Base-by-base conservation (phyloP, 2,113 vertebrate species). In the Chrysochloris asiatica region DNA sequence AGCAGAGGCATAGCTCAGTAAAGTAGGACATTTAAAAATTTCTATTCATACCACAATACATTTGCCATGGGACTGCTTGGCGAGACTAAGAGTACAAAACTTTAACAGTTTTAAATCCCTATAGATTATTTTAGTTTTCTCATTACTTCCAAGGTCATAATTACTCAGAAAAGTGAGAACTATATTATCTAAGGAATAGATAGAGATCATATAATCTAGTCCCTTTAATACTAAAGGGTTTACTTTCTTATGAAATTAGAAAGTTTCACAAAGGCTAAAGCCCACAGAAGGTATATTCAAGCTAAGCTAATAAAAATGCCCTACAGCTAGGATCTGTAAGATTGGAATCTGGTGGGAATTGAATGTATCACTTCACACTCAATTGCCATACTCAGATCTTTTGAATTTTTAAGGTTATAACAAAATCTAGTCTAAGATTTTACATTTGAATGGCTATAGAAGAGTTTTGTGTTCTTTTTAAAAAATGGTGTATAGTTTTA, bases 251-350 rank as follows among this genome's bases (percentile, higher is more conserved):
- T 76, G 52, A 94, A 95, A 96, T 93, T 93, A 94, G 83, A 93
- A 96, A 96, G 21, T 94, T 73, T 90, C 85, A 88, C 56, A 92
- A 93, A 95, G 83, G 88, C 85, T 91, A 78, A 97, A 95, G 88
- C 22, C 54, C 94, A 90, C 92, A 92, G 47, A 93, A 95, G 76
- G 92, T 86, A n/a, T 83, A 86, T 90, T 91, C 36, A 59, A 86
- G 38, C 30, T 43, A 91, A 93, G 75, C 93, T 95, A 96, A 93
- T 96, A 95, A 93, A 93, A 94, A 69, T 94, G 90, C 83, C 93
- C 85, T 90, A 28, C 76, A 95, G 90, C 88, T 86, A 89, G 59
- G 47, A 95, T 86, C 83, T 93, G 80, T 90, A 93, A 87, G 79
- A 92, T 47, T 83, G 54, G 38, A 59, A 22, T 90, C 93, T 77